These are phyloP conservation scores for Montipora foliosa DNA, from an alignment of 64 coral and sea anemone species.

Conservation along the genomic window DNA sequence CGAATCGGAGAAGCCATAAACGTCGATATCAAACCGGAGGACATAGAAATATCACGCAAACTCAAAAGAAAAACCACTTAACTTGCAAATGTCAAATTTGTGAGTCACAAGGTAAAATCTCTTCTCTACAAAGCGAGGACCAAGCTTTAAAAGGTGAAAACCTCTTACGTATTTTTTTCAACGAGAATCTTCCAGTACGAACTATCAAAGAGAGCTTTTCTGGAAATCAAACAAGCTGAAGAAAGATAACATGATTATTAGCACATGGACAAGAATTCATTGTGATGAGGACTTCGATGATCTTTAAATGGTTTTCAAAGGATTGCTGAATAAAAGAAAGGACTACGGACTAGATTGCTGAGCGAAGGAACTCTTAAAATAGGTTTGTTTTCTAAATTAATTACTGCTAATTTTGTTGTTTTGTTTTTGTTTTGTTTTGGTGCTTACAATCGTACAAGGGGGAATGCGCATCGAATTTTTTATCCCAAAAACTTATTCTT, in stretches of 20 bases:
- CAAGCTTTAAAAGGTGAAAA: not conserved
- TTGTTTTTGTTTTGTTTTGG: not conserved
- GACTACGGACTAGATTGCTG: not conserved
- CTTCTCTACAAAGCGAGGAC: not conserved
- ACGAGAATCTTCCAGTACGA: not conserved
- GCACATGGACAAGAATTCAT: not conserved
- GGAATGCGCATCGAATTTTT: too few relatives aligned
- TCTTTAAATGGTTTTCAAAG: too few relatives aligned
- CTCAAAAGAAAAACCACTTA: not conserved
- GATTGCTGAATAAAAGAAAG: not conserved
- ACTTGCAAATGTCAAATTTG: not conserved
- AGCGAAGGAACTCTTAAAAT: not conserved
- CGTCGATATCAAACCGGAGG: not conserved
- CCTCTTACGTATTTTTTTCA: not conserved
- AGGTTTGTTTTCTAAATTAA: not conserved
- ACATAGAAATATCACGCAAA: not conserved
- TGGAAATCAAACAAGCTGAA: not conserved
- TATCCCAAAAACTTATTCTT: too few relatives aligned
- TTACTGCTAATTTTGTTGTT: not conserved
- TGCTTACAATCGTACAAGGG: too few relatives aligned
- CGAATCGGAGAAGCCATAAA: too few relatives aligned
- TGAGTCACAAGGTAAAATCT: not conserved
- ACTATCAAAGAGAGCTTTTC: not conserved
- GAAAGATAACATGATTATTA: not conserved
- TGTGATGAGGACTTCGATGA: too few relatives aligned